phyloP scores from a whole-genome alignment of 2,888 invertebrate species.

The Allygus modestus region DNA sequence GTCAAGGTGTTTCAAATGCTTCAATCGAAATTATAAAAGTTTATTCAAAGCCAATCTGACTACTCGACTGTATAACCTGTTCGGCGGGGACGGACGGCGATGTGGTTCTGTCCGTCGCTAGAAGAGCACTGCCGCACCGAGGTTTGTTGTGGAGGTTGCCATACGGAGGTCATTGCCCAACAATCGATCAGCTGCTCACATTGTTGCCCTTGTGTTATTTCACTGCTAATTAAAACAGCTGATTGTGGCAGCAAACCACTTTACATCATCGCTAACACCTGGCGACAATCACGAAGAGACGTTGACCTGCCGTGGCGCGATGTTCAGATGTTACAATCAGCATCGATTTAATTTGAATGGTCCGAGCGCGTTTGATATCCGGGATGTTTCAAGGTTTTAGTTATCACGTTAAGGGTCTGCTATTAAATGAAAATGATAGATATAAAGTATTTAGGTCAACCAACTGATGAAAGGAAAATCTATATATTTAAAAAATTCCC shows the following conservation, averaged over 20 bases:
- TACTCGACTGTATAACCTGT: neutral
- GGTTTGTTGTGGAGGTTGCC: slow-evolving; percentile 39
- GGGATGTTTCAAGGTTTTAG: no score
- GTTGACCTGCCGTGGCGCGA: neutral
- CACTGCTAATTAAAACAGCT: slow-evolving; percentile 35
- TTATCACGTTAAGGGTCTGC: no score
- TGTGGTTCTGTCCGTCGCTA: neutral
- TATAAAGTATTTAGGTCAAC: no score
- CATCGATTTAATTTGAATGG: no score
- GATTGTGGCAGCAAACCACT: slow-evolving; percentile 19
- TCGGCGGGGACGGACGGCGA: neutral
- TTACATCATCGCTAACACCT: slow-evolving; percentile 21
- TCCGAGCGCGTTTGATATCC: no score
- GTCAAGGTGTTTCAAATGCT: no score
- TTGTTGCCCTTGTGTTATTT: slow-evolving; percentile 30
- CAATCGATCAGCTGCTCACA: slow-evolving; percentile 34
- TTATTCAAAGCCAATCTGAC: neutral
- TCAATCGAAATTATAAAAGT: no score
- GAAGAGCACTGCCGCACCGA: neutral
- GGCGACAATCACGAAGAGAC: neutral
- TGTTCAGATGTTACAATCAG: no score
- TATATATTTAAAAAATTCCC: no score
- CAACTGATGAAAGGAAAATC: no score
- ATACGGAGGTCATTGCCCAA: slow-evolving; percentile 34
- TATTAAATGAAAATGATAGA: no score